These are phyloP conservation scores for Pyrrhosoma nymphula DNA, from an alignment of 2,888 invertebrate species.

Conservation along the genomic window DNA sequence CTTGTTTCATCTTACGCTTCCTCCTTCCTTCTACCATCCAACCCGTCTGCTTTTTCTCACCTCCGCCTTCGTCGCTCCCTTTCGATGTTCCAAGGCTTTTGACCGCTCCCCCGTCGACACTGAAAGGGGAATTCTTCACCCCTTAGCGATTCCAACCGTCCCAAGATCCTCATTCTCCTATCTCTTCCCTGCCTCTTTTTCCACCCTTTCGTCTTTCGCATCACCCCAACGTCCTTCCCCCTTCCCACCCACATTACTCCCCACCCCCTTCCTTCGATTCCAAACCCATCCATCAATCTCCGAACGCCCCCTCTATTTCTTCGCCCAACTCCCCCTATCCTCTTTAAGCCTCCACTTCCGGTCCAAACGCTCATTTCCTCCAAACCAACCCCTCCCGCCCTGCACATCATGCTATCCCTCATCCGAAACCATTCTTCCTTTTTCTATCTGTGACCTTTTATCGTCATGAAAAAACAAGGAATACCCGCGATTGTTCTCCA, in stretches of 20 bases:
- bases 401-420: not conserved
- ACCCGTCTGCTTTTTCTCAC: not conserved
- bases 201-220: not conserved
- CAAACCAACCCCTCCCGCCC: not conserved
- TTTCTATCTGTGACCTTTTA: not conserved
- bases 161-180: not conserved
- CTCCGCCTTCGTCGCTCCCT: not conserved
- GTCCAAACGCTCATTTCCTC: not conserved
- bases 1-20: not conserved
- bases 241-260: not conserved
- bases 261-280: not conserved
- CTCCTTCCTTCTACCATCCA: not conserved
- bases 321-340: not conserved
- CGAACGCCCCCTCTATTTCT: not conserved
- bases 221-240: too few species aligned
- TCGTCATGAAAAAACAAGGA: not conserved
- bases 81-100: not conserved
- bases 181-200: too few species aligned
- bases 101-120: not conserved
- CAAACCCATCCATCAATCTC: not conserved
- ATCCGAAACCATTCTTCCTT: not conserved
- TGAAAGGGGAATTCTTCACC: not conserved
- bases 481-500: slow-evolving; percentile 10
- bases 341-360: too few species aligned
- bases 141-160: not conserved